These are phyloP conservation scores for Dascyllus trimaculatus DNA, from an alignment of 2,113 vertebrate genomes.

Conservation along the genomic window DNA sequence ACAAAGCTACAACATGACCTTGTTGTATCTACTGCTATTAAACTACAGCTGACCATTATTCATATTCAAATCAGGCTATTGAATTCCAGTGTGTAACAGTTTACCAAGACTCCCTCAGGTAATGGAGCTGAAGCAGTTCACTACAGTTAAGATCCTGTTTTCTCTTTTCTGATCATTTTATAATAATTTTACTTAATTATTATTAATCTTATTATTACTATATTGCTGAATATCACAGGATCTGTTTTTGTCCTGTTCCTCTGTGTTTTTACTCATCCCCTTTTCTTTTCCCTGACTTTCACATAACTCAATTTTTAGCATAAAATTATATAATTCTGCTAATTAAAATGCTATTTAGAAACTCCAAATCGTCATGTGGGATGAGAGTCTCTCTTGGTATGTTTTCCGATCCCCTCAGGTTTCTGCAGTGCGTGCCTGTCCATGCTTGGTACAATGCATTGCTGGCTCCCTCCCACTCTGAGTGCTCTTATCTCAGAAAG, in stretches of 20 bases:
- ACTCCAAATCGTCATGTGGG: too few species aligned
- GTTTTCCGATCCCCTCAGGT: conserved; percentile 25
- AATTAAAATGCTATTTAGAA: neutral
- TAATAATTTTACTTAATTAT: neutral
- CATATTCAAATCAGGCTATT: neutral
- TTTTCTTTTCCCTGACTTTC: neutral
- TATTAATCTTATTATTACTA: neutral
- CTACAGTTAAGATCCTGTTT: neutral
- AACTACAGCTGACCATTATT: neutral
- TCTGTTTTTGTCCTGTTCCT: neutral
- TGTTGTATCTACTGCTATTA: neutral
- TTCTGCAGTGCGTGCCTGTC: neutral
- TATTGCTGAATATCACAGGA: neutral
- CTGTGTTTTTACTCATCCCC: neutral
- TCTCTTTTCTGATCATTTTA: neutral
- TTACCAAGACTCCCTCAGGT: neutral
- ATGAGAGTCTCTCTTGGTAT: neutral
- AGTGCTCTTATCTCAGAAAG: conserved; percentile 53
- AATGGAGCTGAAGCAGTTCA: neutral
- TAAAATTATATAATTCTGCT: neutral
- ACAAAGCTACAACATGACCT: neutral
- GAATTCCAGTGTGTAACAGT: neutral
- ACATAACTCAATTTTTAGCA: neutral
- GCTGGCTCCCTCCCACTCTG: conserved; percentile 8
- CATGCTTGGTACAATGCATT: conserved; percentile 17